Conservation (phyloP, 2,888 invertebrate genomes). For the Carterocephalus palaemon region DNA sequence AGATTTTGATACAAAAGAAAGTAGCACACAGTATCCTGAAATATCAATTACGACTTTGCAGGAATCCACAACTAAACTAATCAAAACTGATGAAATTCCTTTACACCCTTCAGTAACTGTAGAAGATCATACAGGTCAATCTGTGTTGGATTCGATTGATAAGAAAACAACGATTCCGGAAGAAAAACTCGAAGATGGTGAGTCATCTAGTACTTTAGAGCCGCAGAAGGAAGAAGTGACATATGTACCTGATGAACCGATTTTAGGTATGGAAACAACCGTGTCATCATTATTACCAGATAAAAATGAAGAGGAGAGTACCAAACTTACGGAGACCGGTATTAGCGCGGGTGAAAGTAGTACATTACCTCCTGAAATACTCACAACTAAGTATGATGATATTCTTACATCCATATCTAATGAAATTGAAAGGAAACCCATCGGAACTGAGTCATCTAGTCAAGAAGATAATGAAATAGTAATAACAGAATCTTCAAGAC, state of each 20-base stretch:
- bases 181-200: conserved; percentile 2
- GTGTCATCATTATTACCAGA: conserved; percentile 1
- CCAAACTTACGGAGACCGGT: not conserved
- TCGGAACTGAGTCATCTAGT: conserved; percentile 1
- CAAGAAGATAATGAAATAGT: conserved; percentile 6
- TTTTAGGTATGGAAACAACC: conserved; percentile 1
- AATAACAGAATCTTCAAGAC: conserved; percentile 7
- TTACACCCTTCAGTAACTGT: not conserved
- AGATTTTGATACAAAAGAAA: conserved; percentile 4
- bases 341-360: not conserved
- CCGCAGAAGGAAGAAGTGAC: not conserved
- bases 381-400: conserved; percentile 5
- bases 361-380: conserved; percentile 2
- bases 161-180: conserved; percentile 3
- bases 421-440: conserved; percentile 9
- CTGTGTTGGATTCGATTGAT: not conserved
- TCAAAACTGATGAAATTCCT: not conserved
- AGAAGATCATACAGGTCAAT: not conserved
- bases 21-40: conserved; percentile 3
- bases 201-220: not conserved
- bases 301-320: conserved; percentile 4
- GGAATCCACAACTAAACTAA: not conserved
- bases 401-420: not conserved
- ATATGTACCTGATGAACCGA: not conserved
- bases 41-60: not conserved